phyloP scores from a whole-genome alignment of 1,140 invertebrate genomes.

The Micrasema longulum region DNA sequence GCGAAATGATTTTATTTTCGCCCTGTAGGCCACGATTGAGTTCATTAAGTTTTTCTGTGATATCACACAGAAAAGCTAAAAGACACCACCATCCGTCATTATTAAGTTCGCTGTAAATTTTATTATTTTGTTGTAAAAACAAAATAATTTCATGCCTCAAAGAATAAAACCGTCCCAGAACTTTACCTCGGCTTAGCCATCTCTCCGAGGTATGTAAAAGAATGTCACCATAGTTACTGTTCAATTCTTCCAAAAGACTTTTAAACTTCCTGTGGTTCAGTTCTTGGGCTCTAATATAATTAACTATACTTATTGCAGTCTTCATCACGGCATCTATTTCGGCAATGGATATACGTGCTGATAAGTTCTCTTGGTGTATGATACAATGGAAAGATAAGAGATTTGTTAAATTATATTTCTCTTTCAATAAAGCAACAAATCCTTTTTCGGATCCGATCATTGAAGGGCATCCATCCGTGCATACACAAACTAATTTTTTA shows the following conservation, averaged over 20 bases:
- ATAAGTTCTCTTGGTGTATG: no score
- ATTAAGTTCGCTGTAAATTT: conserved; percentile 35
- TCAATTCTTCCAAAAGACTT: conserved; percentile 31
- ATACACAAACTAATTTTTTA: no score
- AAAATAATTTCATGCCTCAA: conserved; percentile 36
- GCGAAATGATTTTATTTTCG: conserved; percentile 30
- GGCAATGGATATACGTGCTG: conserved; percentile 26
- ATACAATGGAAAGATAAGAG: conserved; percentile 39
- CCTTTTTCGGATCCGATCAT: no score
- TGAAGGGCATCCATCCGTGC: no score
- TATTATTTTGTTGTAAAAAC: conserved; percentile 36
- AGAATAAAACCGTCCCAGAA: conserved; percentile 30
- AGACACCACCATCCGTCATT: no score
- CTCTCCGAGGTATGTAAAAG: conserved; percentile 29
- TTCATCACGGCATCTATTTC: conserved; percentile 33
- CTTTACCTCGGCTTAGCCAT: conserved; percentile 35
- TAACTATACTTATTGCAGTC: conserved; percentile 27
- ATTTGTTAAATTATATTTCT: conserved; percentile 54
- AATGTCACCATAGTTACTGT: conserved; percentile 36
- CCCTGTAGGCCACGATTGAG: conserved; percentile 6
- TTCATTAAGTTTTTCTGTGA: conserved; percentile 21
- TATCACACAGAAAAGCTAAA: no score
- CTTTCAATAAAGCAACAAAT: conserved; percentile 53
- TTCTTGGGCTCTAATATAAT: no score
- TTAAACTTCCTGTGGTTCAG: conserved; percentile 14